A percentile compares a stretch with the other conserved stretches of the same genome.
Conservation (phyloP, 2,888 invertebrate genomes). For the Ochropacha duplaris region DNA sequence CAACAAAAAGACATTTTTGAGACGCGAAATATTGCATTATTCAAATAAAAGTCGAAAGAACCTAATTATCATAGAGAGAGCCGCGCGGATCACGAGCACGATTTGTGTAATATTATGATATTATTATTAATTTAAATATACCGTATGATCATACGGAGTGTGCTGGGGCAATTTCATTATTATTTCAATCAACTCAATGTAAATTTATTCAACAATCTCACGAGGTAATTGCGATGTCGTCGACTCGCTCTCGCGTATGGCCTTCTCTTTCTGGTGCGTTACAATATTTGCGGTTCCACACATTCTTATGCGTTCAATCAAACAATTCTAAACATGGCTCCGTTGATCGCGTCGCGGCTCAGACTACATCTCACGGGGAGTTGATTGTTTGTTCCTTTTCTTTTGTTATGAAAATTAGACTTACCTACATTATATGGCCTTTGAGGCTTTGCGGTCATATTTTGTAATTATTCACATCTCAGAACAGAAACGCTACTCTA, state of each 20-base stretch:
- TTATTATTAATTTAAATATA: slow-evolving; percentile 82
- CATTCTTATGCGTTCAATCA: slow-evolving; percentile 82
- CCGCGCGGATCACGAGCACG: slow-evolving; percentile 56
- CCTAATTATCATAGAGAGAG: slow-evolving; percentile 73
- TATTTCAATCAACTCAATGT: slow-evolving; percentile 83
- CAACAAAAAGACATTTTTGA: slow-evolving; percentile 19
- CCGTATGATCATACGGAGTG: slow-evolving; percentile 70
- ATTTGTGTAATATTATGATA: slow-evolving; percentile 78
- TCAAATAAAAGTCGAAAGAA: slow-evolving; percentile 54
- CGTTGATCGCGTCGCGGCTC: slow-evolving; percentile 28
- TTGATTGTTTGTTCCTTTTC: slow-evolving; percentile 58
- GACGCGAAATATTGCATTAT: slow-evolving; percentile 49
- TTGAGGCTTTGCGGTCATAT: slow-evolving; percentile 30
- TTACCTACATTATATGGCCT: slow-evolving; percentile 22
- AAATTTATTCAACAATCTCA: slow-evolving; percentile 84
- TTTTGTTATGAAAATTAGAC: slow-evolving; percentile 65
- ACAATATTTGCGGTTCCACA: slow-evolving; percentile 58
- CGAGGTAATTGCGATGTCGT: slow-evolving; percentile 77
- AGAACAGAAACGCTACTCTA: not conserved
- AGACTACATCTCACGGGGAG: slow-evolving; percentile 13
- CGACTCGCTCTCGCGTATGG: slow-evolving; percentile 47
- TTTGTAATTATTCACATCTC: not conserved
- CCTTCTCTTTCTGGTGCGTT: slow-evolving; percentile 47
- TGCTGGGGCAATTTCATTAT: slow-evolving; percentile 82
- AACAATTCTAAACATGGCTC: slow-evolving; percentile 71